These are phyloP conservation scores for Brachionus calyciflorus DNA, from an alignment of 1,140 invertebrate genomes.

Conservation along the genomic window DNA sequence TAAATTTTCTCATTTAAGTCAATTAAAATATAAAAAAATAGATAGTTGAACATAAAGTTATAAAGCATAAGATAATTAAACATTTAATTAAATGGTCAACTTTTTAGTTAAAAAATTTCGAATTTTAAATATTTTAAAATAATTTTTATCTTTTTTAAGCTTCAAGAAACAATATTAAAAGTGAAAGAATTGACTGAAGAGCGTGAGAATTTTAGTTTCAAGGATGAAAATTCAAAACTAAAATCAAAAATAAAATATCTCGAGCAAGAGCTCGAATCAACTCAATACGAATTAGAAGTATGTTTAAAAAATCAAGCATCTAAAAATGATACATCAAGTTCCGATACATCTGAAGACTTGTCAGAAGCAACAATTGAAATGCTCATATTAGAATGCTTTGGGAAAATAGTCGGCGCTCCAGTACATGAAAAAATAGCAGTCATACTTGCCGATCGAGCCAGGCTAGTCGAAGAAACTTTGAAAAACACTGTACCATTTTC, in stretches of 20 bases:
- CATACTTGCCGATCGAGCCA: slow-evolving; percentile 18
- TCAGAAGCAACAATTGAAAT: slow-evolving; percentile 45
- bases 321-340: not conserved
- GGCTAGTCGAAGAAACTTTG: not conserved
- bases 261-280: not conserved
- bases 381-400: slow-evolving; percentile 39
- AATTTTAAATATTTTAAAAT: not conserved
- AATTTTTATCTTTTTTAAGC: not conserved
- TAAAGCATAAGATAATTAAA: too few species aligned
- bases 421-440: slow-evolving; percentile 43
- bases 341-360: slow-evolving; percentile 22
- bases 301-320: slow-evolving; percentile 26
- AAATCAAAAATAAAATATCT: slow-evolving; percentile 28
- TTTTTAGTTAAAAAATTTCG: too few species aligned
- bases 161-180: not conserved
- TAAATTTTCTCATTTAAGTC: too few species aligned
- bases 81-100: too few species aligned
- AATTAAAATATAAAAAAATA: too few species aligned
- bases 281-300: slow-evolving; percentile 6
- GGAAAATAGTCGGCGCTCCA: slow-evolving; percentile 33
- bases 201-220: not conserved
- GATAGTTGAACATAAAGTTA: too few species aligned
- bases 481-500: not conserved
- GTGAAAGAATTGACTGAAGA: slow-evolving; percentile 38
- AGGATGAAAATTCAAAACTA: not conserved